Conservation (phyloP, 2,797 vertebrate species). For the Enteromius mattozi region DNA sequence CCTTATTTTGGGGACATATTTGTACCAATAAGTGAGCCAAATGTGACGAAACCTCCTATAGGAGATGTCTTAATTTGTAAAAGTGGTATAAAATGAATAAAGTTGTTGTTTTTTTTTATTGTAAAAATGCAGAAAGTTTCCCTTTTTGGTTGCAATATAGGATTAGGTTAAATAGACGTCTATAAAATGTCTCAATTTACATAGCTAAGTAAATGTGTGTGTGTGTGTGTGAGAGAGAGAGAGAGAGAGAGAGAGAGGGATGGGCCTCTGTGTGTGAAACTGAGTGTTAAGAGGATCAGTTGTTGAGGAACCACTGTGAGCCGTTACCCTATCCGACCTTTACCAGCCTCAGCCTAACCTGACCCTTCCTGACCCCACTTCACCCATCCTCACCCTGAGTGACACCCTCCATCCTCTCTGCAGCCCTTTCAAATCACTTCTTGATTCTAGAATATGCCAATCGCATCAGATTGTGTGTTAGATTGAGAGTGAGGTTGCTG, state of each 20-base stretch:
- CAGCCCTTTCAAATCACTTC: neutral
- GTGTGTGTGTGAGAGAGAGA: neutral
- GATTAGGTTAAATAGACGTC: neutral
- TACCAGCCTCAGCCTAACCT: conserved; percentile 27
- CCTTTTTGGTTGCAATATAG: neutral
- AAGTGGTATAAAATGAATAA: neutral
- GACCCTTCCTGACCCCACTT: conserved; percentile 46
- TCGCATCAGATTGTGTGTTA: conserved; percentile 1
- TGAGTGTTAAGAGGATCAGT: conserved; percentile 36
- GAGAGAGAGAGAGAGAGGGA: no score
- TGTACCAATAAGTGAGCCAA: neutral
- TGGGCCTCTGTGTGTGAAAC: neutral
- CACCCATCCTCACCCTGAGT: conserved; percentile 31
- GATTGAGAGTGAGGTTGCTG: neutral
- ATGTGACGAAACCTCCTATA: neutral
- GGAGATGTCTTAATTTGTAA: neutral
- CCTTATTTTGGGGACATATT: neutral
- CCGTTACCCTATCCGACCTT: conserved; percentile 12
- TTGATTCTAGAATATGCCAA: neutral
- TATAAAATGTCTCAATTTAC: neutral
- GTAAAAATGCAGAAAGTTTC: neutral
- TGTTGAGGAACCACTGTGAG: conserved; percentile 23
- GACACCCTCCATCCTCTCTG: neutral
- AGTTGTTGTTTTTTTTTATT: neutral
- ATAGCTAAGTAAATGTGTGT: neutral